Evolutionary conservation across 2,797 vertebrate genomes (phyloP).

Genomic region (Hylomyscus alleni): DNA sequence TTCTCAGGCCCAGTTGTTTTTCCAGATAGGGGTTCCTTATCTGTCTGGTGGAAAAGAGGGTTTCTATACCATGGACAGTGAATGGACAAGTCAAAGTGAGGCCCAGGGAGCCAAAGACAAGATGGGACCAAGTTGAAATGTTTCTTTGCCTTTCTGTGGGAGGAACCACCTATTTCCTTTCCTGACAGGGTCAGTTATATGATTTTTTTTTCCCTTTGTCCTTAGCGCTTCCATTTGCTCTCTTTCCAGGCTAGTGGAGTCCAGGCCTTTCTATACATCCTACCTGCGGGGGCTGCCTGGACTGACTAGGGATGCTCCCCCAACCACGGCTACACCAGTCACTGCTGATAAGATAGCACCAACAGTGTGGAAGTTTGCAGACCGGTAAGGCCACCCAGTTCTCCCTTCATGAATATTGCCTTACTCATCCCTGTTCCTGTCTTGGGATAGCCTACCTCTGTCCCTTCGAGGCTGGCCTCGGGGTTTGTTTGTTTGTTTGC

Average conservation of each 20-base stretch:
- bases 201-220: neutral
- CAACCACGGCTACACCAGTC: slow-evolving; percentile 28
- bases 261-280: slow-evolving; percentile 92
- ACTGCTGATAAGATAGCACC: neutral
- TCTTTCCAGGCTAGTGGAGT: slow-evolving; percentile 89
- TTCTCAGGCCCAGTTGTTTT: neutral
- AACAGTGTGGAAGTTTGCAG: slow-evolving; percentile 87
- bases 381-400: slow-evolving; percentile 87
- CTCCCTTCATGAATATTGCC: neutral
- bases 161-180: neutral
- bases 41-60: neutral
- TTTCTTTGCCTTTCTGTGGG: neutral
- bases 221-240: neutral
- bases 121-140: neutral
- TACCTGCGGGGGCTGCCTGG: slow-evolving; percentile 92
- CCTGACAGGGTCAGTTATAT: neutral
- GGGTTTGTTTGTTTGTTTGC: neutral
- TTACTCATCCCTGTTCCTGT: neutral
- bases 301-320: slow-evolving; percentile 88
- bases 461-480: neutral
- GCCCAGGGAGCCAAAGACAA: neutral
- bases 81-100: neutral
- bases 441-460: neutral
- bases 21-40: neutral
- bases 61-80: neutral